These are phyloP conservation scores for Caenorhabditis macrosperma DNA, from an alignment of 2,888 invertebrate genomes.

Conservation along the genomic window DNA sequence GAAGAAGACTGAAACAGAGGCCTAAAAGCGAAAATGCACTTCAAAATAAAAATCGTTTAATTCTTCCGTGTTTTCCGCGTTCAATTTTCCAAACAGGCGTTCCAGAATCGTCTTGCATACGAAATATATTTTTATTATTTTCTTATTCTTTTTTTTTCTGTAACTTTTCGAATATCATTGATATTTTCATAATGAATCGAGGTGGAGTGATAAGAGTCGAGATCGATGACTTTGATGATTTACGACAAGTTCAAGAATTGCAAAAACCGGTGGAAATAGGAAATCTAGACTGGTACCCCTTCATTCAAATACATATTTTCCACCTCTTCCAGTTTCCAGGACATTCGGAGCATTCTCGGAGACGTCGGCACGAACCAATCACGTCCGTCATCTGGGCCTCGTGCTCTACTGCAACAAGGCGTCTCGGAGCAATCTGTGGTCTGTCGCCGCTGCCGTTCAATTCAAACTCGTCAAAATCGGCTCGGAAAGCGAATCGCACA, in stretches of 20 bases:
- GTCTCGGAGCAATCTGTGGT: not conserved
- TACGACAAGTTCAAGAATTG: not conserved
- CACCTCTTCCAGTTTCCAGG: not conserved
- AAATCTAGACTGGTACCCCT: not conserved
- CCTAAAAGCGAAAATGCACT: no score
- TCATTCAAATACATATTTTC: not conserved
- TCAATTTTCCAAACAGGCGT: not conserved
- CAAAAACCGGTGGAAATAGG: not conserved
- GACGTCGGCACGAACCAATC: not conserved
- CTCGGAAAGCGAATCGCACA: not conserved
- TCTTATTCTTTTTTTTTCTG: no score
- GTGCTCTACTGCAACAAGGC: not conserved
- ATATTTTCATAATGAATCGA: not conserved
- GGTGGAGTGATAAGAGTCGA: constrained; percentile 1
- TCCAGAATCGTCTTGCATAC: not conserved
- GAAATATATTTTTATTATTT: no score
- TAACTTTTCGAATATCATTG: no score
- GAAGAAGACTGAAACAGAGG: no score
- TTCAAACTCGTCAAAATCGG: not conserved
- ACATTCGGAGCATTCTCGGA: not conserved
- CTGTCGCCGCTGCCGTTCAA: not conserved
- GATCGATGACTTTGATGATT: not conserved
- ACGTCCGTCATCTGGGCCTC: not conserved
- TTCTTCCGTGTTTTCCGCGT: no score
- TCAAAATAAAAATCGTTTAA: no score